phyloP scores from a whole-genome alignment of 2,797 vertebrate genomes.

The Etheostoma nigrum region DNA sequence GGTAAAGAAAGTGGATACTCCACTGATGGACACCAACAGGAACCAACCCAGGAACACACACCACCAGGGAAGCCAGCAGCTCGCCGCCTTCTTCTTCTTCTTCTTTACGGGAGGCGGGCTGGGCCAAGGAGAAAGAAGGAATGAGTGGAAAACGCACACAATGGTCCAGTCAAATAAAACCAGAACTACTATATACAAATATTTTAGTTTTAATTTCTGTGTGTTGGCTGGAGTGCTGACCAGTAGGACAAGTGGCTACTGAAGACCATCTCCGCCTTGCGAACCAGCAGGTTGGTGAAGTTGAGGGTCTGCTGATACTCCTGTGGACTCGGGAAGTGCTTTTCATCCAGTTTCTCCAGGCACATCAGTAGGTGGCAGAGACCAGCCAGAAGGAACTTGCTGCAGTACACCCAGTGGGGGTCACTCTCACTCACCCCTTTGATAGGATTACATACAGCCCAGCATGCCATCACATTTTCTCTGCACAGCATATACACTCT shows the following conservation, averaged over 20 bases:
- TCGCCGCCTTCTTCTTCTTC: slow-evolving; percentile 50
- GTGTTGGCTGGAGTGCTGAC: slow-evolving; percentile 63
- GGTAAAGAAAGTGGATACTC: slow-evolving; percentile 87
- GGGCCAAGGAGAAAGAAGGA: neutral
- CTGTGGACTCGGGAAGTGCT: slow-evolving; percentile 62
- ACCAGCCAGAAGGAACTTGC: slow-evolving; percentile 81
- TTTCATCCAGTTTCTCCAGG: slow-evolving; percentile 78
- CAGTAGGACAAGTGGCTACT: slow-evolving; percentile 76
- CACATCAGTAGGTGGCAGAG: slow-evolving; percentile 77
- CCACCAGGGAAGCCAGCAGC: slow-evolving; percentile 88
- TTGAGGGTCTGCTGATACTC: slow-evolving; percentile 74
- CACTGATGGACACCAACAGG: slow-evolving; percentile 86
- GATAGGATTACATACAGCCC: slow-evolving; percentile 26
- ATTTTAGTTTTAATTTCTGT: neutral
- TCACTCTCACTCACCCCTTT: slow-evolving; percentile 79
- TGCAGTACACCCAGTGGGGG: slow-evolving; percentile 84
- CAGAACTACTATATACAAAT: neutral
- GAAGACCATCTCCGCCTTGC: slow-evolving; percentile 83
- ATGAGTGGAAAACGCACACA: neutral
- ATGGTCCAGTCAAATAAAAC: slow-evolving; percentile 4
- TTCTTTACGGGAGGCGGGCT: slow-evolving; percentile 68
- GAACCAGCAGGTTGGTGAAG: slow-evolving; percentile 73
- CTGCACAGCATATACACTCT: neutral
- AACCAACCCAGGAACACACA: slow-evolving; percentile 88
- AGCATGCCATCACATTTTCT: neutral